Base-by-base conservation (phyloP, 2,797 vertebrate species). In the Craterocephalus amniculus region DNA sequence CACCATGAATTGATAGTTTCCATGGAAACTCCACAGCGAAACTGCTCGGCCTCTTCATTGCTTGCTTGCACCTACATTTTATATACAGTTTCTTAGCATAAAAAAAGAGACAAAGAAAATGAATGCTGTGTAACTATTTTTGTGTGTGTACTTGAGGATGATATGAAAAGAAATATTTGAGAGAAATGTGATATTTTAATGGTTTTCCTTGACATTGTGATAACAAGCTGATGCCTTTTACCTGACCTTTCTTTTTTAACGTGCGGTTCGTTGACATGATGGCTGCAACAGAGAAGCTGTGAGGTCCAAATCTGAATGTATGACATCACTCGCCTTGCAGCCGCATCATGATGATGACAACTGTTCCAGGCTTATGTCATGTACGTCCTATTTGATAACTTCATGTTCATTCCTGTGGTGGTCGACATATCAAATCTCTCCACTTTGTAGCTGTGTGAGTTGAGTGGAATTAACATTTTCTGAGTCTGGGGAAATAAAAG, bases 121-220 rank as follows among this genome's bases (percentile, higher is more conserved):
- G 11, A 55, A 31, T 62, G 16, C 40, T 45, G 58, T 68, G 22
- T 54, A 54, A 26, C 51, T 29, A n/a, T 22, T n/a, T 9, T n/a
- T 38, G 36, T 48, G 45, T 45, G n/a, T 22, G n/a, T 2, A 48
- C 45, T 10, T 8, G 9, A 9, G 20, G 45, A 22, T 8, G 6
- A 22, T n/a, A 22, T 48, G 45, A 48, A 45, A 45, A n/a, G 43
- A 45, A 18, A 22, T 48, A 45, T 48, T 22, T 48, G 45, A 48
- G 22, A 48, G 20, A 48, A 48, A 48, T 48, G 45, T 48, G 45
- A 48, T 48, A 22, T 60, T 80, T 35, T 22, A 55, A 61, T 67
- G 74, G 77, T 81, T 80, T 80, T 84, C 76, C 32, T 81, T 74
- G 12, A n/a, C 80, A 57, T 80, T 82, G 80, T 84, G 80, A 81